These are phyloP conservation scores for Pogona vitticeps DNA, from an alignment of 2,113 vertebrate genomes.

Conservation along the genomic window DNA sequence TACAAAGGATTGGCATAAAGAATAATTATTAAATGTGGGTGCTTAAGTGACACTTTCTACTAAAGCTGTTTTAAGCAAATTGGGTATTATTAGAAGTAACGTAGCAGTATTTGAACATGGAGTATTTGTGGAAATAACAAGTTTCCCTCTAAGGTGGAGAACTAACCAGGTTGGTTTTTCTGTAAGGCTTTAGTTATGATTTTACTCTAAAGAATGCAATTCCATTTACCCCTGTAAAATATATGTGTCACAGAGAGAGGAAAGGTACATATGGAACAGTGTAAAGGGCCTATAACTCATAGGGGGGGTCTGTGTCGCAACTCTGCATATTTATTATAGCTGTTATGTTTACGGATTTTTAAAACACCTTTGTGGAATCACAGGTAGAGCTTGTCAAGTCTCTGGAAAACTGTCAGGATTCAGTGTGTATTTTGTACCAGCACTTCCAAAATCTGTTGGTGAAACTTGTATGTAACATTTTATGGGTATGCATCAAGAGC, in stretches of 20 bases:
- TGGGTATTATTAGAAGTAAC: slow-evolving; percentile 36
- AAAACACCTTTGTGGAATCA: too few species aligned
- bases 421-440: too few species aligned
- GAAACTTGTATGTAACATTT: too few species aligned
- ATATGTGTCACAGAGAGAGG: background rate
- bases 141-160: slow-evolving; percentile 2
- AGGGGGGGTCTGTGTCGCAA: too few species aligned
- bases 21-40: slow-evolving; percentile 47
- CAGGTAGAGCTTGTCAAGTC: too few species aligned
- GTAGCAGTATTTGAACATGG: slow-evolving; percentile 3
- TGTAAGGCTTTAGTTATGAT: background rate
- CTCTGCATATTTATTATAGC: too few species aligned
- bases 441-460: too few species aligned
- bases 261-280: background rate
- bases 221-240: slow-evolving; percentile 10
- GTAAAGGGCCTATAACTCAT: background rate
- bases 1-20: slow-evolving; percentile 51
- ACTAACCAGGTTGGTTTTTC: background rate
- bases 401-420: too few species aligned
- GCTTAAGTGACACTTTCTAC: slow-evolving; percentile 37
- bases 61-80: slow-evolving; percentile 57
- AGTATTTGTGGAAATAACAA: slow-evolving; percentile 29
- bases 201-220: background rate
- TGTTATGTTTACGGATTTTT: too few species aligned
- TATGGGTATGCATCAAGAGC: too few species aligned